Evolutionary conservation across 2,797 vertebrate species (phyloP).

Genomic region (Psittacula derbiana): DNA sequence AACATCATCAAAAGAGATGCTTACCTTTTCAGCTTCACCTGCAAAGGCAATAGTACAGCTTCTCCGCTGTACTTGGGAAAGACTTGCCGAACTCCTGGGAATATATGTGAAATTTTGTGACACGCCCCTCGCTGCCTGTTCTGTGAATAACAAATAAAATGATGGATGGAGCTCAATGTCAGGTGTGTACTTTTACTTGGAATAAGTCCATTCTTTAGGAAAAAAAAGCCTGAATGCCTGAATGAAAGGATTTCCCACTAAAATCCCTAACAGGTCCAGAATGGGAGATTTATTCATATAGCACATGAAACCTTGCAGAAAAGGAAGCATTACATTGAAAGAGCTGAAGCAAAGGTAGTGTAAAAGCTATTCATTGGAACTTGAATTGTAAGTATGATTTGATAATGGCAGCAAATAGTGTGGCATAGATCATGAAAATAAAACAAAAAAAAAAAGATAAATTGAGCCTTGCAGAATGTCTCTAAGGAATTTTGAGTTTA

Average conservation of each 20-base stretch:
- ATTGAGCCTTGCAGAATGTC: background rate
- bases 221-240: background rate
- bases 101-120: slow-evolving; percentile 18
- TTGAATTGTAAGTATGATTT: background rate
- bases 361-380: background rate
- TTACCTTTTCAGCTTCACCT: slow-evolving; percentile 29
- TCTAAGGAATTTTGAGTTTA: background rate
- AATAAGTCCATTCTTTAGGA: background rate
- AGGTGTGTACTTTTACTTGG: background rate
- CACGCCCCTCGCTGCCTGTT: background rate
- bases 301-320: background rate
- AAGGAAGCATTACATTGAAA: background rate
- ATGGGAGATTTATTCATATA: background rate
- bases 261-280: background rate
- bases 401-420: background rate
- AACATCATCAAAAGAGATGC: background rate
- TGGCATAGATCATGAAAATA: background rate
- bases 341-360: background rate
- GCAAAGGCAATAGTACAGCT: background rate
- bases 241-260: background rate
- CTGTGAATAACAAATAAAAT: background rate
- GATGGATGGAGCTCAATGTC: background rate
- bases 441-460: background rate
- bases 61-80: slow-evolving; percentile 16
- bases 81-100: background rate